Evolutionary conservation across 2,113 vertebrate species (phyloP).

Genomic region (Eleginops maclovinus): DNA sequence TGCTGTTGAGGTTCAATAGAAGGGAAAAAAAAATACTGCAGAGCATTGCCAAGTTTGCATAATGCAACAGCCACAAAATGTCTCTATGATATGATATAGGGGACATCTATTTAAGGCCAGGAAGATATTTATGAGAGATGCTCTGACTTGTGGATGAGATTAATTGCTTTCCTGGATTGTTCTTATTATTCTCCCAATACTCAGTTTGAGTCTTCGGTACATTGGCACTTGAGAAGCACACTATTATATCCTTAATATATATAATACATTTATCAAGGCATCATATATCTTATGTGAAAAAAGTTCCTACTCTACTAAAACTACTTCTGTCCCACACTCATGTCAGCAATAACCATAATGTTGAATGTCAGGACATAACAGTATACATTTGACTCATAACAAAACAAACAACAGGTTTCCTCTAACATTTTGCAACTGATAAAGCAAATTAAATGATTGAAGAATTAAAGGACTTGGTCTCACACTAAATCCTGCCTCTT

Average conservation of each 20-base stretch:
- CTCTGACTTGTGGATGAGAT: constrained; percentile 9
- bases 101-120: constrained; percentile 43
- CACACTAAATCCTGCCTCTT: constrained; percentile 38
- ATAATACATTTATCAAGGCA: too few species aligned
- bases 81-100: constrained; percentile 18
- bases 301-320: background rate
- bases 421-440: background rate
- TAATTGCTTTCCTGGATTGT: background rate
- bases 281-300: too few species aligned
- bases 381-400: background rate
- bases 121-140: constrained; percentile 7
- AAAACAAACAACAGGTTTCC: background rate
- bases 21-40: constrained; percentile 5
- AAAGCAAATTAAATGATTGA: constrained; percentile 6
- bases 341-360: too few species aligned
- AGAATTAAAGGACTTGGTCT: constrained; percentile 26
- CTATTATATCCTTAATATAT: background rate
- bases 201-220: background rate
- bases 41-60: constrained; percentile 52
- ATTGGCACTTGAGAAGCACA: background rate
- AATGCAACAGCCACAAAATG: constrained; percentile 31
- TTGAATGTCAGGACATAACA: background rate
- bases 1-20: constrained; percentile 31
- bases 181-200: constrained; percentile 2
- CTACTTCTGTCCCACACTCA: background rate